Percentiles rank a stretch among this genome's conserved stretches.
phyloP scores from a whole-genome alignment of 2,888 invertebrate species.

The Prosopocoilus inquinatus region DNA sequence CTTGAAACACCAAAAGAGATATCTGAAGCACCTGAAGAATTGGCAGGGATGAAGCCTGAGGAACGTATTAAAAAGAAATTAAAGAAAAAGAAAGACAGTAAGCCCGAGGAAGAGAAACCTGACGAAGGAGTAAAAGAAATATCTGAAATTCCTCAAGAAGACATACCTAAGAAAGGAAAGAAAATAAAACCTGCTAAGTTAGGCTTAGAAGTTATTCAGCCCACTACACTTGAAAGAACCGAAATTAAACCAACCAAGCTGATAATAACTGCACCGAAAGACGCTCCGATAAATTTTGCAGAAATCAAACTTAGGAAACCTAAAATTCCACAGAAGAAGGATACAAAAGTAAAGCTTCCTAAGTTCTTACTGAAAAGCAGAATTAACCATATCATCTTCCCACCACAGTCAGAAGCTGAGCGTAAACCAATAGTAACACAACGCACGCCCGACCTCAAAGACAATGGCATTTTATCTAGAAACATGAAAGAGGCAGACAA shows the following conservation, averaged over 20 bases:
- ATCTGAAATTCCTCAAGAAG: slow-evolving; percentile 20
- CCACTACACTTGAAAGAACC: slow-evolving; percentile 61
- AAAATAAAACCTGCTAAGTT: slow-evolving; percentile 31
- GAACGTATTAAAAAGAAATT: not conserved
- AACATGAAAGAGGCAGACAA: slow-evolving; percentile 52
- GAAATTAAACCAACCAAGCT: slow-evolving; percentile 61
- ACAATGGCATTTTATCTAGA: slow-evolving; percentile 51
- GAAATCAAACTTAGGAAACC: slow-evolving; percentile 62
- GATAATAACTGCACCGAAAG: slow-evolving; percentile 57
- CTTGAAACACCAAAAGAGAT: slow-evolving; percentile 28
- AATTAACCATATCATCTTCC: slow-evolving; percentile 57
- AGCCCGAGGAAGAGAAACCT: slow-evolving; percentile 15
- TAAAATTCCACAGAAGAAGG: slow-evolving; percentile 38
- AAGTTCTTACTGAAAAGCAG: slow-evolving; percentile 70
- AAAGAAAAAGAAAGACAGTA: slow-evolving; percentile 14
- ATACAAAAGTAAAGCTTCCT: slow-evolving; percentile 51
- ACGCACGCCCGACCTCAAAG: slow-evolving; percentile 42
- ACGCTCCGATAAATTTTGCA: slow-evolving; percentile 59
- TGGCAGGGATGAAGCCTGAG: too few species aligned
- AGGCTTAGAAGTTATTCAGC: slow-evolving; percentile 41
- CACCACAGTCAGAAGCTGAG: slow-evolving; percentile 42
- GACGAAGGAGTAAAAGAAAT: slow-evolving; percentile 22
- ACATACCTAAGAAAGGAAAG: slow-evolving; percentile 25
- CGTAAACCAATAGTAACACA: slow-evolving; percentile 42
- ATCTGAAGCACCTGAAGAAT: too few species aligned